A percentile compares a stretch with the other conserved stretches of the same genome.
Conservation (phyloP, 2,888 invertebrate species). For the Agriopis leucophaearia region DNA sequence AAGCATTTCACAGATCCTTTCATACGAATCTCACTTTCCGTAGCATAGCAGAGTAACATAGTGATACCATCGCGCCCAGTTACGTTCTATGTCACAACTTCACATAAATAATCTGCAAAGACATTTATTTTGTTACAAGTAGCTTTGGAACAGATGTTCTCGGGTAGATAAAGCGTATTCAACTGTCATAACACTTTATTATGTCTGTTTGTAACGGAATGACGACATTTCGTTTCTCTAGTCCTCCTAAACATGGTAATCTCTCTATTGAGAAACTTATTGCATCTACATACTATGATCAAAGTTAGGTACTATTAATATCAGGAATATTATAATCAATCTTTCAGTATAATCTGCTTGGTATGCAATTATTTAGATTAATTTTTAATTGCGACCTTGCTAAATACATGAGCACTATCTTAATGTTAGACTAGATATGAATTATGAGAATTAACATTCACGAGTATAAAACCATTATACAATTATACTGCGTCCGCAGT, state of each 20-base stretch:
- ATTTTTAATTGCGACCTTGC: slow-evolving; percentile 40
- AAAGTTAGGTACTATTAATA: slow-evolving; percentile 36
- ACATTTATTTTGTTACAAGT: slow-evolving; percentile 73
- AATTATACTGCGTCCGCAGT: too few relatives aligned
- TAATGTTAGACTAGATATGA: slow-evolving; percentile 40
- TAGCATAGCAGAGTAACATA: slow-evolving; percentile 68
- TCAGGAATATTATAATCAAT: slow-evolving; percentile 42
- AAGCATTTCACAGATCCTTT: slow-evolving; percentile 58
- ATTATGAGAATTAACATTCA: slow-evolving; percentile 8
- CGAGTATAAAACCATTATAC: background rate
- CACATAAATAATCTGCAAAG: slow-evolving; percentile 67
- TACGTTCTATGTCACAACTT: slow-evolving; percentile 65
- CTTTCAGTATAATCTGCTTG: slow-evolving; percentile 40
- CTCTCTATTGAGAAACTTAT: slow-evolving; percentile 42
- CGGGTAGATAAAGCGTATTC: slow-evolving; percentile 67
- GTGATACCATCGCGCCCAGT: slow-evolving; percentile 61
- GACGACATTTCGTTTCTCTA: slow-evolving; percentile 54
- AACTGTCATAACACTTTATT: slow-evolving; percentile 64
- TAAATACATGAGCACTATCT: slow-evolving; percentile 36
- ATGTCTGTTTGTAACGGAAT: slow-evolving; percentile 56
- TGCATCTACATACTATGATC: slow-evolving; percentile 28
- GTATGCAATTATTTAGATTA: slow-evolving; percentile 47
- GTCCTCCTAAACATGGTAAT: slow-evolving; percentile 43
- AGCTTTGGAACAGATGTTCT: slow-evolving; percentile 70
- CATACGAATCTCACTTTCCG: slow-evolving; percentile 73